A percentile compares a stretch with the other conserved stretches of the same genome.
Conservation (phyloP, 1,140 invertebrate genomes). For the Forficula auricularia region DNA sequence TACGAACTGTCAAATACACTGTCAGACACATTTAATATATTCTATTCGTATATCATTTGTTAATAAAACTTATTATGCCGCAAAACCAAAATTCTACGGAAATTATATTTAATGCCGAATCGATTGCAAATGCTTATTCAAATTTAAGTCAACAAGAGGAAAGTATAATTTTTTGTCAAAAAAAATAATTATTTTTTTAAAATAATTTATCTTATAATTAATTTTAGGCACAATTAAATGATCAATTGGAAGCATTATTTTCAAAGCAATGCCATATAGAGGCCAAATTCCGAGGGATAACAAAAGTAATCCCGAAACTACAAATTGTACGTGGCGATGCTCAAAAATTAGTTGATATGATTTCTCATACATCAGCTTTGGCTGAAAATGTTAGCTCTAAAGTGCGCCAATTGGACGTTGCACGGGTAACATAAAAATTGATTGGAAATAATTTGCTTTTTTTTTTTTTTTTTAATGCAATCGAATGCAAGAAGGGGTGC, state of each 20-base stretch:
- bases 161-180: too few species aligned
- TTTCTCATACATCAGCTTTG: constrained; percentile 69
- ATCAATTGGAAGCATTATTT: constrained; percentile 39
- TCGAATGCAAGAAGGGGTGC: neutral
- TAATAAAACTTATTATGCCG: too few species aligned
- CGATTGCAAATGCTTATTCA: too few species aligned
- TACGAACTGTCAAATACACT: too few species aligned
- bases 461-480: neutral
- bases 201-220: too few species aligned
- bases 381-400: constrained; percentile 91
- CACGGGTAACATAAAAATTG: constrained; percentile 47
- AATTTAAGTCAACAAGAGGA: too few species aligned
- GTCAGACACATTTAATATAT: too few species aligned
- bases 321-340: constrained; percentile 50
- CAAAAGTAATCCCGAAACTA: constrained; percentile 47
- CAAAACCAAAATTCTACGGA: too few species aligned
- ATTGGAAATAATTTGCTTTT: neutral
- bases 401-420: constrained; percentile 83
- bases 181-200: too few species aligned
- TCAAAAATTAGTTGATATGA: constrained; percentile 60
- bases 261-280: constrained; percentile 41
- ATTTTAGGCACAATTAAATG: constrained; percentile 34
- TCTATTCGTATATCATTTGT: too few species aligned
- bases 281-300: constrained; percentile 41
- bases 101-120: too few species aligned